phyloP scores from a whole-genome alignment of 2,113 vertebrate species.

The Eidolon helvum region DNA sequence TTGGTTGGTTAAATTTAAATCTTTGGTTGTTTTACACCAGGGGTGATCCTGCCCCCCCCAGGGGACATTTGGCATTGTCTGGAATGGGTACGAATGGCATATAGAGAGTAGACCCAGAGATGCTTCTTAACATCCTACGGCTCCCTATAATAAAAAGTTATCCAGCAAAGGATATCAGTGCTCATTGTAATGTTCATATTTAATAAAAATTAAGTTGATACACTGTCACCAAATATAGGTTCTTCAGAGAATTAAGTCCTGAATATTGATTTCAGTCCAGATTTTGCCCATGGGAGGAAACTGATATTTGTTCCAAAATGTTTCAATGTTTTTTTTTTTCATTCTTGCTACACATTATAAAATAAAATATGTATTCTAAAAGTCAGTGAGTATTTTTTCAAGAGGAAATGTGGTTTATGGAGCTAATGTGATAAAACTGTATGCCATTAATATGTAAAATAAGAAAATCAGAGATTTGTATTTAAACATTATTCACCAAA shows the following conservation, averaged over 20 bases:
- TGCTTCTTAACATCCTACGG: background rate
- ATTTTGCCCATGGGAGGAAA: background rate
- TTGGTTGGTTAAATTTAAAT: background rate
- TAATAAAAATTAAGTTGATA: background rate
- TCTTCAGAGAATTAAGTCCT: background rate
- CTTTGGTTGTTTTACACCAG: background rate
- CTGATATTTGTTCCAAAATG: background rate
- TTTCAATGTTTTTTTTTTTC: background rate
- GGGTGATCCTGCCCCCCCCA: background rate
- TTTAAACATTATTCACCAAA: slow-evolving; percentile 14
- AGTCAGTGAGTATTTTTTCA: background rate
- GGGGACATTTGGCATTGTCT: background rate
- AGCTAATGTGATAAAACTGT: background rate
- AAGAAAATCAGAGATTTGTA: background rate
- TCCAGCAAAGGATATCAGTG: background rate
- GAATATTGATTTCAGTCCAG: background rate
- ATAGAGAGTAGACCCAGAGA: background rate
- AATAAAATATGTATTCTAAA: slow-evolving; percentile 21
- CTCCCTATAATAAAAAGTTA: background rate
- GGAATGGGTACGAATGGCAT: background rate
- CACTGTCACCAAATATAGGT: background rate
- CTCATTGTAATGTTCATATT: background rate
- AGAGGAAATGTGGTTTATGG: slow-evolving; percentile 18
- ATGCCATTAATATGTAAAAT: background rate
- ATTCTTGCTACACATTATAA: background rate